These are phyloP conservation scores for Amiota minor DNA, from an alignment of 2,888 invertebrate genomes.

Conservation along the genomic window DNA sequence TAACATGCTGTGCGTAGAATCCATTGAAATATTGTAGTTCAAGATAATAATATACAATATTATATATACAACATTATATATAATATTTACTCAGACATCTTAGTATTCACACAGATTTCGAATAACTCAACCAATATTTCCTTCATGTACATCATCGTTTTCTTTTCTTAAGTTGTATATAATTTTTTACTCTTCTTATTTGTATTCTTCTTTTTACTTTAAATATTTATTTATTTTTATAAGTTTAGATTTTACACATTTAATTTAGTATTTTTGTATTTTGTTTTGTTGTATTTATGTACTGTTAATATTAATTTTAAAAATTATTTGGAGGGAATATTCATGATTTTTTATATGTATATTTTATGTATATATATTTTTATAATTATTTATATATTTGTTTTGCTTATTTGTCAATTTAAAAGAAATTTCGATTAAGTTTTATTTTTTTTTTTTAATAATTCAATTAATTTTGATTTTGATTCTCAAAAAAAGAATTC, in stretches of 20 bases:
- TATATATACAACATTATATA: too few relatives aligned
- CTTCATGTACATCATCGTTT: too few relatives aligned
- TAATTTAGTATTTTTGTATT: conserved; percentile 25
- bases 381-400: background rate
- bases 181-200: background rate
- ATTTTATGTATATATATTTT: background rate
- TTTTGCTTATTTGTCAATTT: conserved; percentile 10
- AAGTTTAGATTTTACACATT: background rate
- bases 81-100: too few relatives aligned
- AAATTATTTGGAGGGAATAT: conserved; percentile 72
- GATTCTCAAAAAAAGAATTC: conserved; percentile 30
- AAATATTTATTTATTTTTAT: background rate
- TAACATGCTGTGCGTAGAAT: conserved; percentile 5
- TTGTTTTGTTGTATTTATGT: conserved; percentile 36
- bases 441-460: background rate
- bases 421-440: conserved; percentile 11
- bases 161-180: background rate
- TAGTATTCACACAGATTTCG: too few relatives aligned
- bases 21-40: too few relatives aligned
- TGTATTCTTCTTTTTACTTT: background rate
- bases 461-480: conserved; percentile 22
- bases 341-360: conserved; percentile 56
- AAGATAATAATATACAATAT: too few relatives aligned
- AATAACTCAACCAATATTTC: too few relatives aligned
- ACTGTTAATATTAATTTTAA: conserved; percentile 65